Evolutionary conservation across 2,797 vertebrate species (phyloP).

Genomic region (Poecilia gillii): DNA sequence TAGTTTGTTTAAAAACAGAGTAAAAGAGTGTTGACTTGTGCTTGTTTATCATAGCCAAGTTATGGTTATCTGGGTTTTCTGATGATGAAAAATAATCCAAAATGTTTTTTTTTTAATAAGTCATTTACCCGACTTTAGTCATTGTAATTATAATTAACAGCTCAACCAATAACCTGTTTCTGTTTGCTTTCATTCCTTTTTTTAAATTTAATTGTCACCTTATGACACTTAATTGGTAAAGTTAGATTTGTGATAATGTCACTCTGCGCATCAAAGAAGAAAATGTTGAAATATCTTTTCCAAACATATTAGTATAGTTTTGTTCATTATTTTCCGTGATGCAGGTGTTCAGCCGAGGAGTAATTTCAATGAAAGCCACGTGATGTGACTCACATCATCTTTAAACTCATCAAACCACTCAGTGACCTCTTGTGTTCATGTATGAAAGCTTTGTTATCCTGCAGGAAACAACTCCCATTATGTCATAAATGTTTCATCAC

Average conservation of each 20-base stretch:
- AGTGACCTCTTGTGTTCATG: background rate
- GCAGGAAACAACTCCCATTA: constrained; percentile 7
- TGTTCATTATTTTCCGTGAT: background rate
- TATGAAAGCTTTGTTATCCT: background rate
- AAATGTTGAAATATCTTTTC: background rate
- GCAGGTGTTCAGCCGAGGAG: background rate
- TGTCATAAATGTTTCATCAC: background rate
- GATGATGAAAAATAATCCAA: background rate
- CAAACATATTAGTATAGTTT: background rate
- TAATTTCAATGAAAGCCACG: background rate
- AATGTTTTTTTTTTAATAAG: background rate
- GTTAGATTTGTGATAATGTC: constrained; percentile 17
- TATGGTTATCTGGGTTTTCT: background rate
- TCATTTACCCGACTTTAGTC: background rate
- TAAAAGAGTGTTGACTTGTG: background rate
- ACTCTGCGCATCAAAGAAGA: constrained; percentile 13
- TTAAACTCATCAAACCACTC: constrained; percentile 3
- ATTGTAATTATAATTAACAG: background rate
- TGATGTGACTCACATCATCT: background rate
- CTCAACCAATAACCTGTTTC: too few species aligned
- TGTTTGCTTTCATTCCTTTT: too few species aligned
- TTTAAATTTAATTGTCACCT: too few species aligned
- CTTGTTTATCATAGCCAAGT: background rate
- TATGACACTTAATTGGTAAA: background rate
- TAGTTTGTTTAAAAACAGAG: background rate